These are phyloP conservation scores for Alentia gelatinosa DNA, from an alignment of 2,888 invertebrate species.

Conservation along the genomic window DNA sequence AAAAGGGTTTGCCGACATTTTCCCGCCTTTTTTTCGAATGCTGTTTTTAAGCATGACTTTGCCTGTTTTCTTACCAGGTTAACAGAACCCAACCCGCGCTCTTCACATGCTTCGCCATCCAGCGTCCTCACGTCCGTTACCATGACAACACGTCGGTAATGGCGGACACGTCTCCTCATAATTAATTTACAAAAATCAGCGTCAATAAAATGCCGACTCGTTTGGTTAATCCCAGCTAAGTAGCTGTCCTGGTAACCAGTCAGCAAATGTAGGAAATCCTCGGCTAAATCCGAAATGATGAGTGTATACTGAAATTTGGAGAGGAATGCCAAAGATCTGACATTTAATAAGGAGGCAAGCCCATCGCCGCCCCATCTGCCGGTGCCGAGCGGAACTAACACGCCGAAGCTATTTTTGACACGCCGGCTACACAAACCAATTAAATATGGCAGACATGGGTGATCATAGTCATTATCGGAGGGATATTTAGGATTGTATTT, in stretches of 20 bases:
- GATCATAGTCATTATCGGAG: constrained; percentile 31
- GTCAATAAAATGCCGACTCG: background rate
- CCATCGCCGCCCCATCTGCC: background rate
- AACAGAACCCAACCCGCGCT: background rate
- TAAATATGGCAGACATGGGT: constrained; percentile 6
- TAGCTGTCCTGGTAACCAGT: background rate
- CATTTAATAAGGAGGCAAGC: constrained; percentile 1
- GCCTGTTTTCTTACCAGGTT: background rate
- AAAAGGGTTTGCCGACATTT: background rate
- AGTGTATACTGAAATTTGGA: constrained; percentile 1
- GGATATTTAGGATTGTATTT: constrained; percentile 36
- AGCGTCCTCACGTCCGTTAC: background rate
- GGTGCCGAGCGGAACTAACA: background rate
- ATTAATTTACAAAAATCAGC: background rate
- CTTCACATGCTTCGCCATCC: background rate
- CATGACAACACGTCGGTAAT: background rate
- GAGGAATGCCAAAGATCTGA: background rate
- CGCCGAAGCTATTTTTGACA: constrained; percentile 10
- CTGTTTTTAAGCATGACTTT: no score
- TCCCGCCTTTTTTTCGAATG: background rate
- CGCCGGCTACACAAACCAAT: background rate
- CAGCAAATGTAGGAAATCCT: background rate
- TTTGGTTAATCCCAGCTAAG: background rate
- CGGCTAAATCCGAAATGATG: background rate
- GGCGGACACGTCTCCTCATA: background rate